Evolutionary conservation across 1,140 invertebrate species (phyloP).

Genomic region (Achatina immaculata): DNA sequence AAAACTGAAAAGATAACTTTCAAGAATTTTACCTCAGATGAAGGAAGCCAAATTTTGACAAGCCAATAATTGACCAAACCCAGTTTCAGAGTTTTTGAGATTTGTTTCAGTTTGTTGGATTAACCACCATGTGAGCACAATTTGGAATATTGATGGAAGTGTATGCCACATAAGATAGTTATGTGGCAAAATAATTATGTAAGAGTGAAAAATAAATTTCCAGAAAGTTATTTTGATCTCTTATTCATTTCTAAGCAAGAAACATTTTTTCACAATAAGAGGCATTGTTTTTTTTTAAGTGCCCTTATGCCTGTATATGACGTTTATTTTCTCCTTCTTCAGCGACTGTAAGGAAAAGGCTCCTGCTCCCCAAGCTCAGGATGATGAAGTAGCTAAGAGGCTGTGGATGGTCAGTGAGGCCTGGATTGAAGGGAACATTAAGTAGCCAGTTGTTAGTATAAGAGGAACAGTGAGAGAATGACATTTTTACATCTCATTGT

Average conservation of each 20-base stretch:
- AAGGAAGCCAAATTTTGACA: too few relatives aligned
- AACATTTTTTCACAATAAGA: background rate
- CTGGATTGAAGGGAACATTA: constrained; percentile 43
- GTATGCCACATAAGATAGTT: background rate
- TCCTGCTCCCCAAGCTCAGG: constrained; percentile 73
- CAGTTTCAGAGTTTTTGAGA: too few relatives aligned
- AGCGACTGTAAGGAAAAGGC: constrained; percentile 78
- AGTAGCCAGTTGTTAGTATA: background rate
- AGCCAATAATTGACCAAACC: too few relatives aligned
- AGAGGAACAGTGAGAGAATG: background rate
- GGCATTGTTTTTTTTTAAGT: background rate
- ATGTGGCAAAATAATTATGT: background rate
- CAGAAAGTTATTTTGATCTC: background rate
- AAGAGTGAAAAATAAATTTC: background rate
- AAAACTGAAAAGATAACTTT: too few relatives aligned
- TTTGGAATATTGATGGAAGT: background rate
- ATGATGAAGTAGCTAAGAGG: constrained; percentile 72
- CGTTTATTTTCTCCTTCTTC: background rate
- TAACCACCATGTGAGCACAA: too few relatives aligned
- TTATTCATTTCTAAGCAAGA: background rate
- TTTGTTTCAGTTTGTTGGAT: too few relatives aligned
- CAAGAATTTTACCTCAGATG: too few relatives aligned
- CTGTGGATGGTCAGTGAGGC: constrained; percentile 80
- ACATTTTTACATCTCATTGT: too few relatives aligned
- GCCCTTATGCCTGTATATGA: background rate